Conservation (phyloP, 2,888 invertebrate species). For the Vannuccia rotundouncinata region DNA sequence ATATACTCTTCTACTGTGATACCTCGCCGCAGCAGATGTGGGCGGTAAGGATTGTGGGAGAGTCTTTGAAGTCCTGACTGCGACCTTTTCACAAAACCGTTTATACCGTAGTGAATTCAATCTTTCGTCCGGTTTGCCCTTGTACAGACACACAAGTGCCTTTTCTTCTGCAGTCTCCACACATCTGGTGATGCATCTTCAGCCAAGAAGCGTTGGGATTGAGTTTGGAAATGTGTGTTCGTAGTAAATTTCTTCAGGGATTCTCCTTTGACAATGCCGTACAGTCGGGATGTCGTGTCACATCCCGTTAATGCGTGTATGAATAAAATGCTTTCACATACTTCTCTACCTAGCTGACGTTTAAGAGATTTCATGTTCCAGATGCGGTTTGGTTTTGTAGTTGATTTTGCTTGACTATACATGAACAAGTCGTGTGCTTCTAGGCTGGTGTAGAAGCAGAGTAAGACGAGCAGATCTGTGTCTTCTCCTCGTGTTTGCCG, state of each 20-base stretch:
- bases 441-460: slow-evolving; percentile 42
- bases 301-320: slow-evolving; percentile 43
- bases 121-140: slow-evolving; percentile 6
- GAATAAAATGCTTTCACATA: slow-evolving; percentile 38
- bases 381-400: slow-evolving; percentile 34
- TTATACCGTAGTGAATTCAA: background rate
- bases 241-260: slow-evolving; percentile 34
- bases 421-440: slow-evolving; percentile 22
- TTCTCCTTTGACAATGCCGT: slow-evolving; percentile 40
- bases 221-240: background rate
- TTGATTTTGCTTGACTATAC: background rate
- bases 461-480: slow-evolving; percentile 43
- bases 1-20: slow-evolving; percentile 5
- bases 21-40: background rate
- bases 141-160: slow-evolving; percentile 6
- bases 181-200: background rate
- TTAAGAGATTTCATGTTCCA: slow-evolving; percentile 42
- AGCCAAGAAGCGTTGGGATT: background rate
- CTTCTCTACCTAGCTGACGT: slow-evolving; percentile 37
- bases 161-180: background rate
- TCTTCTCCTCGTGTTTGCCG: slow-evolving; percentile 42
- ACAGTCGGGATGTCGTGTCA: slow-evolving; percentile 42
- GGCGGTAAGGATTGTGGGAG: background rate
- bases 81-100: slow-evolving; percentile 12
- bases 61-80: slow-evolving; percentile 11